Evolutionary conservation across 2,113 vertebrate genomes (phyloP).

Genomic region (Clarias batrachus): DNA sequence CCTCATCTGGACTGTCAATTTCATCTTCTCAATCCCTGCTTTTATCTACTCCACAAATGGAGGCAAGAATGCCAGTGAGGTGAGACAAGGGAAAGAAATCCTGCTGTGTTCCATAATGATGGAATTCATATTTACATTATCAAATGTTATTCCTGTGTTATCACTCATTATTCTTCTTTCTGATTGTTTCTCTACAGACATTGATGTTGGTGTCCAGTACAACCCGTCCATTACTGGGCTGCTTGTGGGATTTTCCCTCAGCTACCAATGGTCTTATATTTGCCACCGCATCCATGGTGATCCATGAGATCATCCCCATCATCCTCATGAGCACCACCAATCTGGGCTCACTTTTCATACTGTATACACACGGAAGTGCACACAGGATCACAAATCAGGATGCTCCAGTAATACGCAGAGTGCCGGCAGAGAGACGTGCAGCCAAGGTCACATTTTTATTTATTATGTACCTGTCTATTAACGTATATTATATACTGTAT

Average conservation of each 20-base stretch:
- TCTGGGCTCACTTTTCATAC: conserved; percentile 71
- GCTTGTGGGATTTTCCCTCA: conserved; percentile 75
- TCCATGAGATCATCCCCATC: conserved; percentile 75
- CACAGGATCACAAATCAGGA: conserved; percentile 40
- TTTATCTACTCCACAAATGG: conserved; percentile 69
- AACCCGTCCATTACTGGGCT: conserved; percentile 74
- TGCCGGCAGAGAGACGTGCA: conserved; percentile 73
- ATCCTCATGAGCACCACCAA: conserved; percentile 74
- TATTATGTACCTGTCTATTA: background rate
- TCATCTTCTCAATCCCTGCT: conserved; percentile 74
- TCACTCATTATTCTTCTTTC: background rate
- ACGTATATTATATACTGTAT: background rate
- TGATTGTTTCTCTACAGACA: conserved; percentile 55
- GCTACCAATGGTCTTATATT: conserved; percentile 65
- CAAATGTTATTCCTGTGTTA: background rate
- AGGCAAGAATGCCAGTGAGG: conserved; percentile 70
- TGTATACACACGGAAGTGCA: conserved; percentile 66
- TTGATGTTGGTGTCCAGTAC: conserved; percentile 77
- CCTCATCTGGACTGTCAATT: conserved; percentile 70
- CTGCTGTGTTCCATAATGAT: background rate
- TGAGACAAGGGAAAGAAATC: conserved; percentile 37
- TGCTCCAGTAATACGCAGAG: conserved; percentile 57
- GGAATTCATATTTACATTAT: background rate
- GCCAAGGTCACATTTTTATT: conserved; percentile 67
- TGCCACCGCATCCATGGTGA: conserved; percentile 73